phyloP scores from a whole-genome alignment of 2,797 vertebrate genomes.

The Vultur gryphus region DNA sequence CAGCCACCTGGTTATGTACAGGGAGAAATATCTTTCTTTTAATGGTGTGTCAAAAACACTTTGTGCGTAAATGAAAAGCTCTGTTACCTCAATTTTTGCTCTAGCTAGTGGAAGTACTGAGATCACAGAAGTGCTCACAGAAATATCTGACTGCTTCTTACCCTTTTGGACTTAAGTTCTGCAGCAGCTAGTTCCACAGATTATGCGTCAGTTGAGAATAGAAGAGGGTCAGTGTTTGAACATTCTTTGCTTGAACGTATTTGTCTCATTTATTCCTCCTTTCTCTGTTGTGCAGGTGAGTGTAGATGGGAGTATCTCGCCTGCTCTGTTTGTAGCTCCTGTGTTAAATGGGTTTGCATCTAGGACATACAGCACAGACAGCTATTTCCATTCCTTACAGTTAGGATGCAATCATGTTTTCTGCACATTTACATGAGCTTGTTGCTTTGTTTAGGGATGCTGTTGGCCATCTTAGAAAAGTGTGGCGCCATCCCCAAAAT shows the following conservation, averaged over 20 bases:
- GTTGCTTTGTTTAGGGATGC: constrained; percentile 80
- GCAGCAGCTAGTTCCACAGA: not conserved
- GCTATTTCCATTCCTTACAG: not conserved
- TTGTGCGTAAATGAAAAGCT: not conserved
- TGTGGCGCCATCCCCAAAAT: constrained; percentile 96
- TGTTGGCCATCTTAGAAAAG: constrained; percentile 95
- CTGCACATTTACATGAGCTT: not conserved
- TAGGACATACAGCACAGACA: not conserved
- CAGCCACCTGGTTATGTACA: not conserved
- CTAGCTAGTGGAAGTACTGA: not conserved
- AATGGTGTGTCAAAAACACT: not conserved
- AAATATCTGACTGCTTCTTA: not conserved
- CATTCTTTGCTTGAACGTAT: not conserved
- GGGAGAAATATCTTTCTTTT: not conserved
- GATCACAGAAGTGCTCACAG: not conserved
- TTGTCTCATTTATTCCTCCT: not conserved
- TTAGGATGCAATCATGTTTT: not conserved
- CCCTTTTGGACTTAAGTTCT: not conserved
- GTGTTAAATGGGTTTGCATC: not conserved
- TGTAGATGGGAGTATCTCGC: not conserved
- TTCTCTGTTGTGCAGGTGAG: not conserved
- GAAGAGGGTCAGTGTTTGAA: not conserved
- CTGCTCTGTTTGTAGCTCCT: not conserved
- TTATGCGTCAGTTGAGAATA: not conserved
- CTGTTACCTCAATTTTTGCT: not conserved